Conservation (phyloP, 2,797 vertebrate species). For the Argentina silus region DNA sequence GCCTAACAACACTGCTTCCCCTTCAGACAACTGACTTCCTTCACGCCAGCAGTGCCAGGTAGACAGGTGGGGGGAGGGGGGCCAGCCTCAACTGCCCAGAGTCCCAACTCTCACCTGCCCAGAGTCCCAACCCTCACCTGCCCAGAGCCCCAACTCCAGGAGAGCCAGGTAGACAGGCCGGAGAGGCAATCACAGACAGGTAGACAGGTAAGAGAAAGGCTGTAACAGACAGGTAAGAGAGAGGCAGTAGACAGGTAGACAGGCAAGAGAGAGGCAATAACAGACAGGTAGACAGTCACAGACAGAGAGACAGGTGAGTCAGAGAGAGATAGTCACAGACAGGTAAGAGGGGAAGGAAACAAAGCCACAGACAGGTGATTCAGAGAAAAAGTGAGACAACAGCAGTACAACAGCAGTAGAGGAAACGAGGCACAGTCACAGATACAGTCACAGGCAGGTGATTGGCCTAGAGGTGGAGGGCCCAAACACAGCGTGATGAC, state of each 20-base stretch:
- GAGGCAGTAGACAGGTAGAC: constrained; percentile 2
- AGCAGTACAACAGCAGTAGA: background rate
- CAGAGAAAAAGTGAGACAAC: background rate
- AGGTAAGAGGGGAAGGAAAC: background rate
- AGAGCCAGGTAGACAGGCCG: background rate
- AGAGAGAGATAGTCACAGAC: background rate
- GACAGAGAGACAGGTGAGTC: constrained; percentile 5
- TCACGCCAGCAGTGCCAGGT: too few relatives aligned
- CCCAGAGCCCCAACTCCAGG: background rate
- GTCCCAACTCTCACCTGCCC: too few relatives aligned
- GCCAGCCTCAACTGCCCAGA: too few relatives aligned
- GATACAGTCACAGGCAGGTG: too few relatives aligned
- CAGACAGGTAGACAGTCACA: constrained; percentile 7
- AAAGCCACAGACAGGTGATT: constrained; percentile 1
- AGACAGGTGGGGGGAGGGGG: too few relatives aligned
- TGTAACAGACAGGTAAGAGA: too few relatives aligned
- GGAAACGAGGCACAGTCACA: background rate
- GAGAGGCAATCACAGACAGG: background rate
- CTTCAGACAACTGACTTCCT: background rate
- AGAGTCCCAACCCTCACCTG: background rate
- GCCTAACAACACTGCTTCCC: background rate
- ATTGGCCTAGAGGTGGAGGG: too few relatives aligned
- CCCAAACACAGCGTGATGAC: too few relatives aligned
- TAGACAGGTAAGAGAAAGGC: background rate
- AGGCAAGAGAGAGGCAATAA: background rate